These are phyloP conservation scores for Hanleya hanleyi DNA, from an alignment of 2,888 invertebrate species.

Conservation along the genomic window DNA sequence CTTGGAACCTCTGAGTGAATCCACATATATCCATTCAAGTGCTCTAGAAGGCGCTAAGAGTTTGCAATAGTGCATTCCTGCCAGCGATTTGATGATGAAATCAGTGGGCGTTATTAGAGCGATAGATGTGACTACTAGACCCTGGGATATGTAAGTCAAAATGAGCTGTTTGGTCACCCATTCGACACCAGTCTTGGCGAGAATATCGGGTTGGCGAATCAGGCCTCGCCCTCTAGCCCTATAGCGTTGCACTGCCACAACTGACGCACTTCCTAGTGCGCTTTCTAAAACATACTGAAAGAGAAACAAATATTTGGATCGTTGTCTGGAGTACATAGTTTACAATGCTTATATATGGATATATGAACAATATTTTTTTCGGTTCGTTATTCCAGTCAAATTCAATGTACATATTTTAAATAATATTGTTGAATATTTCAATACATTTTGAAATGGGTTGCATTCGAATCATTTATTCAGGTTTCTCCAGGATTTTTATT, in stretches of 20 bases:
- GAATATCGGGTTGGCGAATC: conserved; percentile 30
- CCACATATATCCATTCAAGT: conserved; percentile 62
- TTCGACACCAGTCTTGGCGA: conserved; percentile 12
- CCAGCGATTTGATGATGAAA: conserved; percentile 17
- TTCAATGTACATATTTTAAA: no score
- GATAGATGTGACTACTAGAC: conserved; percentile 43
- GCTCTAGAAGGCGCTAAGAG: conserved; percentile 55
- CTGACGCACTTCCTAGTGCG: no score
- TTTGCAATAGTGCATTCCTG: conserved; percentile 50
- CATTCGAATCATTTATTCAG: no score
- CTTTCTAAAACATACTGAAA: no score
- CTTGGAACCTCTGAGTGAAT: conserved; percentile 38
- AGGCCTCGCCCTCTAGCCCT: conserved; percentile 21
- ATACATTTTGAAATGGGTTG: no score
- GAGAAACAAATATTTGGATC: no score
- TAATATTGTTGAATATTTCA: no score
- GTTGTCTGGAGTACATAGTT: no score
- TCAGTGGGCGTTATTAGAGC: conserved; percentile 18
- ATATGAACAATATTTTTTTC: no score
- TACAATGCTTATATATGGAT: no score
- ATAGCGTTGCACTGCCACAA: conserved; percentile 29
- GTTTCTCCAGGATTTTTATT: no score
- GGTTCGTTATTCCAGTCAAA: no score
- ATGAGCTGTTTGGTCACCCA: conserved; percentile 30
- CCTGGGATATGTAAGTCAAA: conserved; percentile 33